Evolutionary conservation across 2,113 vertebrate species (phyloP), one percentile per base, ranked within the genome.

Genomic region (Actenoides lindsayi): DNA sequence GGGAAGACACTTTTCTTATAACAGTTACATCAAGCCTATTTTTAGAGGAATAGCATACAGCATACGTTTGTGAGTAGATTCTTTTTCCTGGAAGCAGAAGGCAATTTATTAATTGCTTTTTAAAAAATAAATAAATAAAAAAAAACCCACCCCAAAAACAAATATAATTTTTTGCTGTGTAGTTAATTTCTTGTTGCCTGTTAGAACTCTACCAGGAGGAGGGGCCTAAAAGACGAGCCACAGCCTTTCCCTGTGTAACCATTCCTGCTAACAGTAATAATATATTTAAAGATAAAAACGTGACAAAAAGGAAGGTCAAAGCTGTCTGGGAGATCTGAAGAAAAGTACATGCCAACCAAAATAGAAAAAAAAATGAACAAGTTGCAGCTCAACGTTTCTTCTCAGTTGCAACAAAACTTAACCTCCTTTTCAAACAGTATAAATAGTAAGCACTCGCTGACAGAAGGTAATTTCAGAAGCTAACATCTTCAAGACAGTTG

Each of bases 391-490:
- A 69, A 13, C 5, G 1, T 82, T 89, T 82, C 68, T 89, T 89
- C 77, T 87, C 33, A 53, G 18, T 44, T 73, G 56, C 71, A 90
- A 54, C 28, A 92, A 65, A 90, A 35, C 7, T 79, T 35, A 23
- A 5, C 12, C 9, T 64, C 21, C 60, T 77, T 94, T 96, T 65
- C 53, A 73, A 81, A 67, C 18, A 48, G 62, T 86, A 79, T 76
- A 88, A 91, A 91, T 51, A 76, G 31, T 30, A 86, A 82, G 35
- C 65, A 13, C 80, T 89, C 65, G 68, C 51, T 87, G 74, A 85
- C 69, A 95, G 90, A 93, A 92, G 71, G 67, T 65, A 69, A 59
- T 79, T 94, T 92, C 67, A 86, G 75, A 94, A 93, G 67, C 56
- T 76, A 90, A 75, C 57, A 93, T 5, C 35, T 87, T 74, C 6